phyloP scores from a whole-genome alignment of 1,140 invertebrate genomes.

The Drosophila nigromelanica region DNA sequence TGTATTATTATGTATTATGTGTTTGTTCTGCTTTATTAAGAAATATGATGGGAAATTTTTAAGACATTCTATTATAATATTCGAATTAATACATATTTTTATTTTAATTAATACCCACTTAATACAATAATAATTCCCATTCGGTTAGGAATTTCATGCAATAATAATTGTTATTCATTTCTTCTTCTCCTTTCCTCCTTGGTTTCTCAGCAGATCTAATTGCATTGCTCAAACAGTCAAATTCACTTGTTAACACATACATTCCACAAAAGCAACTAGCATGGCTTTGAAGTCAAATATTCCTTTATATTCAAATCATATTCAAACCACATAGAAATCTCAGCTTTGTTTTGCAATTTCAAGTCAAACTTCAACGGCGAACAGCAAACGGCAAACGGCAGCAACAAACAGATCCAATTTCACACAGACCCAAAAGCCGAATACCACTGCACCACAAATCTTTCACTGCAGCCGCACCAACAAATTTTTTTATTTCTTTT shows the following conservation, averaged over 20 bases:
- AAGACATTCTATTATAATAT: too few relatives aligned
- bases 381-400: slow-evolving; percentile 15
- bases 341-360: slow-evolving; percentile 64
- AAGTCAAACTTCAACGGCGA: slow-evolving; percentile 61
- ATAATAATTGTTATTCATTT: too few relatives aligned
- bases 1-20: slow-evolving; percentile 5
- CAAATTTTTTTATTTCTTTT: not conserved
- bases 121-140: too few relatives aligned
- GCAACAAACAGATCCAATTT: slow-evolving; percentile 58
- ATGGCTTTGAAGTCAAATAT: slow-evolving; percentile 34
- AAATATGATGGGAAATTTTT: too few relatives aligned
- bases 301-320: slow-evolving; percentile 54
- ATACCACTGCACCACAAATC: slow-evolving; percentile 67
- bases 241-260: slow-evolving; percentile 19
- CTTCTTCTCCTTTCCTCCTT: not conserved
- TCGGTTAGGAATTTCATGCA: too few relatives aligned
- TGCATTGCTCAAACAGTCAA: slow-evolving; percentile 21
- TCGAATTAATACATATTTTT: too few relatives aligned
- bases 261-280: slow-evolving; percentile 22
- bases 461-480: slow-evolving; percentile 62
- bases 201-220: slow-evolving; percentile 8
- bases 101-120: too few relatives aligned
- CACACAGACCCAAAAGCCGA: slow-evolving; percentile 34
- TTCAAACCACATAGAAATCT: slow-evolving; percentile 67
- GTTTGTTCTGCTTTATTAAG: too few relatives aligned